Base-by-base conservation (phyloP, 1,140 invertebrate species). In the Cataglyphis hispanica region DNA sequence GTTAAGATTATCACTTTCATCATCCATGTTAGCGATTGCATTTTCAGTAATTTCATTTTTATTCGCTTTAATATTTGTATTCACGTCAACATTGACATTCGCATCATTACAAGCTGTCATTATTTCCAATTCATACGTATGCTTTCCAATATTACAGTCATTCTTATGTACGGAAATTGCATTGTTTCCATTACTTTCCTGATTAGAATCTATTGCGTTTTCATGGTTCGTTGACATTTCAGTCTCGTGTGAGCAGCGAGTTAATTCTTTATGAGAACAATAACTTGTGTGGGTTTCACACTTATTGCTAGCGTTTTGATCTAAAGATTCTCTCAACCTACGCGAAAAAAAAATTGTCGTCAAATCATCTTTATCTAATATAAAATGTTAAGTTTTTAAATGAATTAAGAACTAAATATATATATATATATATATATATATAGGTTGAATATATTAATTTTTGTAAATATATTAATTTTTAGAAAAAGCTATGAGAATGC, bases 1-100 rank as follows among this genome's bases (percentile, higher is more conserved):
- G 50, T 83, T 66, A n/a, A 92, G 60, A 56, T 90, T 72, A 85
- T 84, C 86, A 43, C 58, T 75, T 10, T 31, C 11, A n/a, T 86
- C 81, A 46, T 84, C 64, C 22, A 40, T 64, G 19, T 58, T 64
- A 56, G 16, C 2, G 50, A 37, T 87, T 72, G 61, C 72, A 53
- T 87, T 75, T 37, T 25, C 22, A 43, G 7, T 75, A 60, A 60
- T 25, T 60, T 89, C 27, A 53, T 70, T 91, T 66, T 86, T 60
- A 69, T 63, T 60, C 25, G 53, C 16, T 1, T 66, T 16, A 31
- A 40, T 53, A 25, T 84, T 27, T 34, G 10, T 13, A 80, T 16
- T 34, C 25, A 40, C 8, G 43, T 58, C 3, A n/a, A n/a, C 34
- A 27, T 58, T 70, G n/a, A 11, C 6, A 69, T 34, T 60, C 37